Evolutionary conservation across 2,797 vertebrate species (phyloP), one percentile per base, ranked within the genome.

Genomic region (Lycodopsis pacificus): DNA sequence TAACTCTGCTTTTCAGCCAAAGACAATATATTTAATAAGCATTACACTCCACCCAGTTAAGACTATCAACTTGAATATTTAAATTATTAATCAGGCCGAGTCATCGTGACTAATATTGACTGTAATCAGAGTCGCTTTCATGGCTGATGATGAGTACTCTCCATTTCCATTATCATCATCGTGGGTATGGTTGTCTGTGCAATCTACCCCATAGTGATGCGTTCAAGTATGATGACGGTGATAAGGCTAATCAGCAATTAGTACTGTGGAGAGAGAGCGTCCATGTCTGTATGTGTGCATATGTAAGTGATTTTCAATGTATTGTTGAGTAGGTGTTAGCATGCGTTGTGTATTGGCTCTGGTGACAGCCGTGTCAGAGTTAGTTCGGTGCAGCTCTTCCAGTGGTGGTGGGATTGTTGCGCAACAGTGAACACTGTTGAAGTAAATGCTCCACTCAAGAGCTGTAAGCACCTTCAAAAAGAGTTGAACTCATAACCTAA

Each of bases 81-180:
- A 72, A 92, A 90, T 92, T 70, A 88, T 86, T 76, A 90, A 91
- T 92, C 91, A 92, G 80, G 57, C 63, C 36, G 49, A 85, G 73
- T 91, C 81, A 91, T 88, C 82, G 77, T 85, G 86, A 91, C 78
- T 86, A 90, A 90, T 90, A 85, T 86, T 83, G 85, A 81, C 76
- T 90, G 80, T 84, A 92, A 94, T 94, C 88, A 93, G 53, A 89
- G 59, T 68, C 40, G 72, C 82, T 87, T 91, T 84, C 83, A 87
- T 89, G 90, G 85, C 65, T 86, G 82, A 59, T 92, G 89, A 88
- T 83, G 90, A 92, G 81, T 19, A 81, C 82, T 74, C 82, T 91
- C 81, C 77, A 74, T 81, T 90, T 89, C 69, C 86, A 91, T 92
- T 88, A 87, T 85, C 80, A 79, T 87, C 81, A 86, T 84, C 71